Percentiles rank a stretch among this genome's conserved stretches.
Evolutionary conservation across 2,888 invertebrate species (phyloP).

Genomic region (Agrotis puta): DNA sequence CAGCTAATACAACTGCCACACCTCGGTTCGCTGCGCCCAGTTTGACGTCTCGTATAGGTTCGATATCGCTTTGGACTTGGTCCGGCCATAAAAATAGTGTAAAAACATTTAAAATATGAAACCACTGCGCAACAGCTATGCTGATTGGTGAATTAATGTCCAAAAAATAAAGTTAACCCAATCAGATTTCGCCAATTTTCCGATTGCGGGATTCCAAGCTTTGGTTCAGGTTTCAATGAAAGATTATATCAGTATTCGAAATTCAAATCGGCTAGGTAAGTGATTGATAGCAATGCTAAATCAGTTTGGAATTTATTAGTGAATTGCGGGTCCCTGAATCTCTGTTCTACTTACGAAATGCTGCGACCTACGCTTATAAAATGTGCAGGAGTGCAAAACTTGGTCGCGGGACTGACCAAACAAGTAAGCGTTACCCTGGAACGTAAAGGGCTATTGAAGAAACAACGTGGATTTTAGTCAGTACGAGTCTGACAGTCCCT

Average conservation of each 20-base stretch:
- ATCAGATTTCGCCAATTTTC: conserved; percentile 18
- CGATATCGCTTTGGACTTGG: no score
- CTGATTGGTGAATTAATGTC: conserved; percentile 4
- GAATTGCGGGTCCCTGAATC: conserved; percentile 2
- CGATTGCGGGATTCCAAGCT: conserved; percentile 2
- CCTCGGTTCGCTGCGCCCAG: no score
- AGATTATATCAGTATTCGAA: conserved; percentile 30
- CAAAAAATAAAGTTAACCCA: conserved; percentile 8
- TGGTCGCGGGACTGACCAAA: no score
- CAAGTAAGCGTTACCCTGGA: no score
- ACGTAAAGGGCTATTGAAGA: no score
- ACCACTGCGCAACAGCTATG: not conserved
- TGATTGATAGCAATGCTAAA: conserved; percentile 20
- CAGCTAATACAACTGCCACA: no score
- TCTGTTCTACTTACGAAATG: not conserved
- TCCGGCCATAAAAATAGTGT: no score
- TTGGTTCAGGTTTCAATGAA: not conserved
- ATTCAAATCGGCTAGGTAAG: conserved; percentile 27
- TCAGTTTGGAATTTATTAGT: conserved; percentile 10
- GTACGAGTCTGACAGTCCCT: no score
- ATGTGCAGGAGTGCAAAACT: no score
- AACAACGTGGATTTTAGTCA: no score
- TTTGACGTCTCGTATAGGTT: no score
- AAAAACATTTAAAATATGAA: conserved; percentile 4
- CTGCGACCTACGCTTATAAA: no score